Evolutionary conservation across 2,113 vertebrate genomes (phyloP).

Genomic region (Alligator mississippiensis): DNA sequence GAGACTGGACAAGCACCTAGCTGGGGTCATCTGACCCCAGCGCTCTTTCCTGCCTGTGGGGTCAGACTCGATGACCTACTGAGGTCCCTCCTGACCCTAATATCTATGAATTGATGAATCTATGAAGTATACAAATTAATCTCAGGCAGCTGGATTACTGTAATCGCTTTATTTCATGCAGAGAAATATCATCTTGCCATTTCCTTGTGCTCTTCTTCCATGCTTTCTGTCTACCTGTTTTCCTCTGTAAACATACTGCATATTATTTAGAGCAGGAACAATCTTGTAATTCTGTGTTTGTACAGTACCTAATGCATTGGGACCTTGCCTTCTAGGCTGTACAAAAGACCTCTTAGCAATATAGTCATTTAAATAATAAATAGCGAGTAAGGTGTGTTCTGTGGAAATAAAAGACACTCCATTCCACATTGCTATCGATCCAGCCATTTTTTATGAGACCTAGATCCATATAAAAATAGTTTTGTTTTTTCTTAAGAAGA

Average conservation of each 20-base stretch:
- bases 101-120: no score
- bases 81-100: no score
- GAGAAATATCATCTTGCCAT: neutral
- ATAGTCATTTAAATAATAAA: neutral
- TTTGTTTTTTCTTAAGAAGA: neutral
- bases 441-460: neutral
- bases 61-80: no score
- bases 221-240: neutral
- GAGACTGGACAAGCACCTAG: no score
- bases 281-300: neutral
- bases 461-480: neutral
- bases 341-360: neutral
- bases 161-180: neutral
- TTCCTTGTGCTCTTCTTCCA: neutral
- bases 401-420: neutral
- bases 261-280: neutral
- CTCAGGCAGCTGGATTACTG: no score
- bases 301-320: neutral
- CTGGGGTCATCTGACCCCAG: no score
- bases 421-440: neutral
- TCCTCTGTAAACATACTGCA: neutral
- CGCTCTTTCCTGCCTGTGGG: no score
- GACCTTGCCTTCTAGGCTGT: neutral
- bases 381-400: neutral
- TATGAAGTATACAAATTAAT: no score